Base-by-base conservation (phyloP, 2,888 invertebrate genomes). In the Bellardia bayeri region DNA sequence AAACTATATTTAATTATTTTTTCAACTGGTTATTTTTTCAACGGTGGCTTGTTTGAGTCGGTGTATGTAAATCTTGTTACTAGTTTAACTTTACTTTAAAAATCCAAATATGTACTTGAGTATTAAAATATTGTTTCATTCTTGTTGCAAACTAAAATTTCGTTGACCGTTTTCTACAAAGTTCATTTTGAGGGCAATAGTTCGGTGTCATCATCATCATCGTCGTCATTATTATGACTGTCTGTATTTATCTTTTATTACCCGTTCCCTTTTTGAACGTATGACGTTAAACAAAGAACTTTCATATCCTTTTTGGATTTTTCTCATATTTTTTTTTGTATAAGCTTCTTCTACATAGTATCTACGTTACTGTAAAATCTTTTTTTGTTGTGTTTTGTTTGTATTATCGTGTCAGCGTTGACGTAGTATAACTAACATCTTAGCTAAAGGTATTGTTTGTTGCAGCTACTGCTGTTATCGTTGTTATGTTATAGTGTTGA, bases 181-280 rank as follows among this genome's bases (percentile, higher is more conserved):
- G 76, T 81, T 82, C 49, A 61, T 82, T 81, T 71, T 81, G 81
- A 85, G 85, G 85, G 85, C 81, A 82, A 76, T 78, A 85, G 81
- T 82, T 82, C 58, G 79, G 64, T 82, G 51, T 85, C 85, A 78
- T 82, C 64, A 45, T 54, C 11, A 63, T 63, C 45, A 42, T 68
- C 40, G 9, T 51, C 40, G 13, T 71, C 42, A 61, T 71, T 69
- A 49, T 58, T 49, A 69, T 79, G 33, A 23, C n/a, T 40, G 69
- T 71, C 61, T 49, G 61, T 42, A 16, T 8, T 37, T 45, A 11
- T 45, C n/a, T 63, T 58, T 76, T 51, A 30, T 56, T 3, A 11
- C 40, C 58, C 49, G 9, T 16, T 30, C 51, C 30, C n/a, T 5
- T 23, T 69, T 58, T 58, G 7, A 33, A 61, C 45, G 30, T 40